Percentiles rank a stretch among this genome's conserved stretches.
phyloP scores from a whole-genome alignment of 2,888 invertebrate genomes.

The Aethes cnicana region DNA sequence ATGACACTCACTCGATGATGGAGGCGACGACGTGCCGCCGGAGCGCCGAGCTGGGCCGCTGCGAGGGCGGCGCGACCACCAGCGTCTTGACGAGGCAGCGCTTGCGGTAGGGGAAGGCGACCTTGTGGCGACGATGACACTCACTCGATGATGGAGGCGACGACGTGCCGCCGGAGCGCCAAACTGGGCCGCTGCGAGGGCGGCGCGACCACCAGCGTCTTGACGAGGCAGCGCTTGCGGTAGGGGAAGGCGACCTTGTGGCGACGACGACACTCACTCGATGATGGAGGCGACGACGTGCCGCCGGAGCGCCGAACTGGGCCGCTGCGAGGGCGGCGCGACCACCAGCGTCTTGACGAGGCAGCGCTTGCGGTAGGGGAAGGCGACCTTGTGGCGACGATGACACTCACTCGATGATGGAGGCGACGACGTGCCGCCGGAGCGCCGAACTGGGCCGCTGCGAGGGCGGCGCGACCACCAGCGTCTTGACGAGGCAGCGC shows the following conservation, averaged over 20 bases:
- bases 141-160: slow-evolving; percentile 94
- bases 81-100: slow-evolving; percentile 17
- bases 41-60: too few species aligned
- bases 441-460: slow-evolving; percentile 36
- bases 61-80: too few species aligned
- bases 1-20: neutral
- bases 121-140: slow-evolving; percentile 41
- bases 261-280: neutral
- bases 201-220: slow-evolving; percentile 90
- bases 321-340: too few species aligned
- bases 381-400: slow-evolving; percentile 69
- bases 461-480: slow-evolving; percentile 85
- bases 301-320: too few species aligned
- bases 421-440: slow-evolving; percentile 54
- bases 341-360: neutral
- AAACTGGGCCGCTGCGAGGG: slow-evolving; percentile 91
- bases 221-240: slow-evolving; percentile 90
- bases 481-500: slow-evolving; percentile 90
- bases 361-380: slow-evolving; percentile 84
- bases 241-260: too few species aligned
- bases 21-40: too few species aligned
- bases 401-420: slow-evolving; percentile 90
- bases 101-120: slow-evolving; percentile 46
- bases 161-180: slow-evolving; percentile 90
- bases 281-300: too few species aligned